Evolutionary conservation across 2,888 invertebrate genomes (phyloP), one percentile per base, ranked within the genome.

Genomic region (Ichneumoninae sp.): DNA sequence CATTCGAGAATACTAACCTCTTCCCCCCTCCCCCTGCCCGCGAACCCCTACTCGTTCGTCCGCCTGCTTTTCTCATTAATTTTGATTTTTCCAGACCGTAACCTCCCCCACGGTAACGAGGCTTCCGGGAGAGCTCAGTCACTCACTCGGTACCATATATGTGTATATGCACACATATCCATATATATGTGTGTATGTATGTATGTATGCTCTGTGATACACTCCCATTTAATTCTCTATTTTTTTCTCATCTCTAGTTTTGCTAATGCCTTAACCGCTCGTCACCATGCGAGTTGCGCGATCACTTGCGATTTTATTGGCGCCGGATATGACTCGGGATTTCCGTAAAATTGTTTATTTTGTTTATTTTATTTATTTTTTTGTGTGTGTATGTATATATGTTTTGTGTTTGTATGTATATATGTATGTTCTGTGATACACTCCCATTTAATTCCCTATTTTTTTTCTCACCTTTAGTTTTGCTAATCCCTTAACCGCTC

Each of bases 11-110:
- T 65, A 47, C 36, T 69, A 40, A 8, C 5, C 36, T 36, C 47
- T 36, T 52, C 16, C 62, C 52, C 5, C 54, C 26, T 22, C 30
- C 57, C 72, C 62, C 30, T 76, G 19, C 62, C 68, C 40, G 40
- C 40, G 10, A 40, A 8, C 8, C 10, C 70, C 65, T 54, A 60
- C 50, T 65, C 83, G 70, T 69, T 68, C 83, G 70, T 69, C 71
- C 78, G 62, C 81, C 71, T 84, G 76, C 76, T 78, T 82, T 87
- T 85, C 86, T 86, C 85, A 88, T 87, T 88, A 86, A 87, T 87
- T 87, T 87, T 82, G 85, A 87, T 86, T 86, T 86, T 86, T 84
- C 80, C 80, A 86, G 84, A 81, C 79, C 79, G 84, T 85, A 84
- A 84, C 84, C 86, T 82, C 77, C 84, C 83, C 76, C 76, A 77